Evolutionary conservation across 2,113 vertebrate genomes (phyloP).

Genomic region (Forbesichthys agassizii): DNA sequence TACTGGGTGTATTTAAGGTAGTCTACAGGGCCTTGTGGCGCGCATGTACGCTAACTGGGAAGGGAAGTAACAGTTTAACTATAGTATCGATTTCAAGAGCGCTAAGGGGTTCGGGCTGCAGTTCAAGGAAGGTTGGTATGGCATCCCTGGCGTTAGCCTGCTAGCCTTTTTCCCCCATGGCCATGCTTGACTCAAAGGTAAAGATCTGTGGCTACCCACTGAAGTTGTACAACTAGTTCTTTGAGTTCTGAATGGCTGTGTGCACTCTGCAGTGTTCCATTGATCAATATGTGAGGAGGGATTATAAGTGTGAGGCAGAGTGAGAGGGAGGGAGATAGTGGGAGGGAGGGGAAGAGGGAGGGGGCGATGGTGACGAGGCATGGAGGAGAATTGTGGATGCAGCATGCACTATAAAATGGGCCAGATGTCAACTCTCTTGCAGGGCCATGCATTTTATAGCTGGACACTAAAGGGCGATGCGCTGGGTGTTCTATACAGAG

Average conservation of each 20-base stretch:
- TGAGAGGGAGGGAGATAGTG: slow-evolving; percentile 16
- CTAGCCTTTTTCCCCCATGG: slow-evolving; percentile 42
- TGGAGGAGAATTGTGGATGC: slow-evolving; percentile 48
- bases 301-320: slow-evolving; percentile 66
- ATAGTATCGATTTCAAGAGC: slow-evolving; percentile 71
- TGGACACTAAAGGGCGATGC: slow-evolving; percentile 26
- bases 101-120: slow-evolving; percentile 66
- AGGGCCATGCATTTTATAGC: slow-evolving; percentile 14
- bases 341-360: background rate
- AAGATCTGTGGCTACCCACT: slow-evolving; percentile 66
- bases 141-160: slow-evolving; percentile 49
- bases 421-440: slow-evolving; percentile 54
- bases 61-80: slow-evolving; percentile 75
- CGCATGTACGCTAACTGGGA: slow-evolving; percentile 46
- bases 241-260: slow-evolving; percentile 59
- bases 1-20: slow-evolving; percentile 55
- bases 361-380: background rate
- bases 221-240: slow-evolving; percentile 67
- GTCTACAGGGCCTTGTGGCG: slow-evolving; percentile 53
- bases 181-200: slow-evolving; percentile 58
- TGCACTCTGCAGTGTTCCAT: slow-evolving; percentile 70
- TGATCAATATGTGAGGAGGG: slow-evolving; percentile 73
- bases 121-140: slow-evolving; percentile 62
- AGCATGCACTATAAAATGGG: slow-evolving; percentile 42
- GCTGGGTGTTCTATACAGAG: slow-evolving; percentile 14